Evolutionary conservation across 1,140 invertebrate genomes (phyloP).

Genomic region (Lasioglossum albipes): DNA sequence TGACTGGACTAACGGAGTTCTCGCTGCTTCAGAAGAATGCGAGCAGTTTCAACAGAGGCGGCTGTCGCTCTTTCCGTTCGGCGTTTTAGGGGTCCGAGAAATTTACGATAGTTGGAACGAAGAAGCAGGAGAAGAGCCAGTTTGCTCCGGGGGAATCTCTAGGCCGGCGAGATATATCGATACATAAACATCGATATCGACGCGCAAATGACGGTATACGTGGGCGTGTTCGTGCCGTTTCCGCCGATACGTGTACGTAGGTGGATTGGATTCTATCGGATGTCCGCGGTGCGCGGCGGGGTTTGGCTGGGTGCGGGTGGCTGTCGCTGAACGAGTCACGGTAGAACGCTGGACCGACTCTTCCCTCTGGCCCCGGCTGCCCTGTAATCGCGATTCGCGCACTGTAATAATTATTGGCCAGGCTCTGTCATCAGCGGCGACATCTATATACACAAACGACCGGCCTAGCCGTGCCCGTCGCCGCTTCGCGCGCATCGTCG

Average conservation of each 20-base stretch:
- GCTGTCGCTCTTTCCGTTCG: neutral
- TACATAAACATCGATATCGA: conserved; percentile 53
- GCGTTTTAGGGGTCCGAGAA: neutral
- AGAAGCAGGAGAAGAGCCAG: too few relatives aligned
- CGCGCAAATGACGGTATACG: conserved; percentile 37
- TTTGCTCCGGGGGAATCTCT: conserved; percentile 9
- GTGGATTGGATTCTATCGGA: conserved; percentile 29
- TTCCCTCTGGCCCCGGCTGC: conserved; percentile 56
- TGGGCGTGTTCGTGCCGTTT: conserved; percentile 32
- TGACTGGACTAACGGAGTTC: too few relatives aligned
- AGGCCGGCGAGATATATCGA: conserved; percentile 34
- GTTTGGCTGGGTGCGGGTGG: conserved; percentile 1
- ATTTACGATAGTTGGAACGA: neutral
- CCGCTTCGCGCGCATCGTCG: too few relatives aligned
- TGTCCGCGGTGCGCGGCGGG: conserved; percentile 3
- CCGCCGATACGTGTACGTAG: conserved; percentile 30
- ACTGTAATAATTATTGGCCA: conserved; percentile 79
- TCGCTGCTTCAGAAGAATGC: too few relatives aligned
- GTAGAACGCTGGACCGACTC: conserved; percentile 16
- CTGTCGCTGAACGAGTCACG: conserved; percentile 29
- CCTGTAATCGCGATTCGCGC: conserved; percentile 79
- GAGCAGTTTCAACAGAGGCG: too few relatives aligned
- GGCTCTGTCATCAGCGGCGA: conserved; percentile 78
- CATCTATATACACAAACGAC: conserved; percentile 67
- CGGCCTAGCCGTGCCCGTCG: conserved; percentile 1